phyloP scores from a whole-genome alignment of 2,888 invertebrate genomes.

The Xestia sexstrigata region DNA sequence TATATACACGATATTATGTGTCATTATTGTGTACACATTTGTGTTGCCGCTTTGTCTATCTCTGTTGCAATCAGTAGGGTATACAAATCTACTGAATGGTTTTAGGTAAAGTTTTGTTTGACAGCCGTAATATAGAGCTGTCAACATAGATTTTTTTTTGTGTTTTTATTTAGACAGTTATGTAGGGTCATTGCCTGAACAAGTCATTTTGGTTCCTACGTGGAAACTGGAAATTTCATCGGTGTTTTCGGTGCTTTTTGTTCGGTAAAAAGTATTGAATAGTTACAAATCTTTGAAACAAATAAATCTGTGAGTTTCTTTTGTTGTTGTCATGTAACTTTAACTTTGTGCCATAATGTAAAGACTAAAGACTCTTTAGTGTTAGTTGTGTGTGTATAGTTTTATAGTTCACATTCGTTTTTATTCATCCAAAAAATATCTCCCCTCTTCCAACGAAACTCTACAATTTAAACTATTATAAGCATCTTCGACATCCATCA shows the following conservation, averaged over 20 bases:
- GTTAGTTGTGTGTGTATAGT: too few relatives aligned
- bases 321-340: background rate
- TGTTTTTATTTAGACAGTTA: background rate
- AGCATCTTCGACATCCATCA: background rate
- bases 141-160: conserved; percentile 19
- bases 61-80: conserved; percentile 41
- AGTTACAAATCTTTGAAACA: background rate
- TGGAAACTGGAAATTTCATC: background rate
- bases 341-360: background rate
- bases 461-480: background rate
- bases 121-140: conserved; percentile 10
- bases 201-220: background rate
- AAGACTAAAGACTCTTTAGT: background rate
- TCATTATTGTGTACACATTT: conserved; percentile 44
- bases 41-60: conserved; percentile 28
- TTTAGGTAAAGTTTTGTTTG: conserved; percentile 20
- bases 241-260: background rate
- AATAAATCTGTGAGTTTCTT: background rate
- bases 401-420: background rate
- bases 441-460: too few relatives aligned
- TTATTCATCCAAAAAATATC: background rate
- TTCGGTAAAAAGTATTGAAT: background rate
- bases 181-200: background rate
- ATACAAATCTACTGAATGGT: conserved; percentile 45
- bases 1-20: conserved; percentile 55